Evolutionary conservation across 2,888 invertebrate species (phyloP), one percentile per base, ranked within the genome.

Genomic region (Iselma pallidipennis): DNA sequence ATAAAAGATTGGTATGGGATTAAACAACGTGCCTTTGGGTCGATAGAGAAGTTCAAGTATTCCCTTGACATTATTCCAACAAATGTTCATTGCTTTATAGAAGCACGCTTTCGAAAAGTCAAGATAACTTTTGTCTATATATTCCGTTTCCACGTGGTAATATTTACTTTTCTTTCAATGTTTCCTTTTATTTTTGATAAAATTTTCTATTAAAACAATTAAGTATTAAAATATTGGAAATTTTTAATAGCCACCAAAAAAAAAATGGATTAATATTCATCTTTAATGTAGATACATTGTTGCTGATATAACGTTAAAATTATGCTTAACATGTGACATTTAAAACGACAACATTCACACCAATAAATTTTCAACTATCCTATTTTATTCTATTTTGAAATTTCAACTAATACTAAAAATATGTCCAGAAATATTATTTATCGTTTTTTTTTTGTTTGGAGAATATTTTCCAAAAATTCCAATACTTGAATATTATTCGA

Each of bases 1-100:
- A 78, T 81, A 81, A 82, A 81, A 81, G 81, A 81, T 82, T 82
- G 81, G 80, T 80, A 81, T 80, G 81, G 81, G 81, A 82, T 81
- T 81, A 81, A 79, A 79, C 76, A 79, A 79, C 76, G 79, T 76
- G 77, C 72, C 71, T 66, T 68, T 64, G 69, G 73, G 65, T 65
- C 66, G 69, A 65, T 66, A 61, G 66, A 69, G 68, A 64, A 67
- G 51, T 67, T 69, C 61, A 65, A 74, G 67, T 68, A 63, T 68
- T 73, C 74, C 74, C 74, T 65, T 52, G 74, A 59, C 55, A 70
- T 71, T 74, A 66, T 71, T 72, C 67, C 57, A 67, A 63, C 69
- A 68, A 66, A 64, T 61, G 68, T 64, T 72, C 67, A 73, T 72
- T 68, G 70, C 71, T 72, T 71, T 71, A 73, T 73, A 71, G 72